phyloP scores from a whole-genome alignment of 2,113 vertebrate species.

The Ameiurus melas region DNA sequence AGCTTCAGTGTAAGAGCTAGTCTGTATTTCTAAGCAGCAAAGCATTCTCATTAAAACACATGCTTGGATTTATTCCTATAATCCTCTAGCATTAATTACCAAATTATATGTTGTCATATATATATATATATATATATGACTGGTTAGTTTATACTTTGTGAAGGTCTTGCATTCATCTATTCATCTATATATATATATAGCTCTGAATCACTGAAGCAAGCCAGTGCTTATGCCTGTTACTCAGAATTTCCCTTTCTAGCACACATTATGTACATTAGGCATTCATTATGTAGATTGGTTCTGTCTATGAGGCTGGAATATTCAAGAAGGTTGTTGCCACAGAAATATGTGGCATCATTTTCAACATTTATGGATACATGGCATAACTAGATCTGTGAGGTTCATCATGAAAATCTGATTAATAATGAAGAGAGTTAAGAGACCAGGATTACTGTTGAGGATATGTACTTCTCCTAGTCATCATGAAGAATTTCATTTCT shows the following conservation, averaged over 20 bases:
- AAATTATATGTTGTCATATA: neutral
- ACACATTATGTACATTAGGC: too few relatives aligned
- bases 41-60: neutral
- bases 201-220: constrained; percentile 12
- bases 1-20: constrained; percentile 18
- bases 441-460: neutral
- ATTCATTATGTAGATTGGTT: constrained; percentile 34
- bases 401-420: neutral
- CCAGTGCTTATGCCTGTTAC: neutral
- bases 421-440: neutral
- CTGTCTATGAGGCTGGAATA: constrained; percentile 1
- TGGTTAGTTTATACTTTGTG: constrained; percentile 10
- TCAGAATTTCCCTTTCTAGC: constrained; percentile 8
- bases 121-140: constrained; percentile 27
- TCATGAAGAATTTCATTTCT: neutral
- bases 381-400: neutral
- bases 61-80: neutral
- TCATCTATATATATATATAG: neutral
- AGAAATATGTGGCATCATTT: neutral
- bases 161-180: neutral
- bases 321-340: constrained; percentile 14
- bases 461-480: neutral
- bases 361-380: neutral
- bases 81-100: constrained; percentile 18
- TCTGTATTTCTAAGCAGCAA: constrained; percentile 30